A percentile compares a stretch with the other conserved stretches of the same genome.
Evolutionary conservation across 2,797 vertebrate genomes (phyloP).

Genomic region (Poecilia gillii): DNA sequence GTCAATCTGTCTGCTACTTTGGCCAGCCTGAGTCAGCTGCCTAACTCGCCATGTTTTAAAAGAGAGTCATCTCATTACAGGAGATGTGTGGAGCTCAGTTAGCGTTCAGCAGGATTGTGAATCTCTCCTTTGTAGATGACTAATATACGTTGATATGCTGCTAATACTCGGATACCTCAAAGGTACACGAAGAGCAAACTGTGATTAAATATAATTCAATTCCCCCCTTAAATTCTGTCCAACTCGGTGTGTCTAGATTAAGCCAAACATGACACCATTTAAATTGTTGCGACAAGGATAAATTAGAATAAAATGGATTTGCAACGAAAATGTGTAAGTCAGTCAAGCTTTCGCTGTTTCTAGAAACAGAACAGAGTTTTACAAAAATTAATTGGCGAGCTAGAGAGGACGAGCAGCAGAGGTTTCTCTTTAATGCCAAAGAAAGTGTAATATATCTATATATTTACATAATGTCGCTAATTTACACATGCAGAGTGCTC

Average conservation of each 20-base stretch:
- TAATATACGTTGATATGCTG: background rate
- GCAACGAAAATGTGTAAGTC: slow-evolving; percentile 3
- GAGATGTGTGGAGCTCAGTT: background rate
- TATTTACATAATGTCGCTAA: background rate
- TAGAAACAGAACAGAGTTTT: background rate
- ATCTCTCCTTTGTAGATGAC: background rate
- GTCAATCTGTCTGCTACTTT: background rate
- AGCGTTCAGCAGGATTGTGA: background rate
- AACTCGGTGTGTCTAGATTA: background rate
- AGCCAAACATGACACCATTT: background rate
- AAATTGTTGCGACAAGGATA: background rate
- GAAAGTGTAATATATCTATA: background rate
- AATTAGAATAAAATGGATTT: background rate
- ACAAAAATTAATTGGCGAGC: background rate
- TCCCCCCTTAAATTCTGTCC: background rate
- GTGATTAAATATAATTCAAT: background rate
- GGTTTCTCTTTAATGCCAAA: background rate
- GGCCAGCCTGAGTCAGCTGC: background rate
- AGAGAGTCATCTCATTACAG: background rate
- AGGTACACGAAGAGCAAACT: background rate
- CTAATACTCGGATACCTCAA: background rate
- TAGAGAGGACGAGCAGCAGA: background rate
- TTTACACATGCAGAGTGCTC: background rate
- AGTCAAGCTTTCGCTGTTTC: background rate
- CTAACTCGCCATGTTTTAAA: background rate